Conservation (phyloP, 1,140 invertebrate genomes). For the Schmidtea mediterranea region DNA sequence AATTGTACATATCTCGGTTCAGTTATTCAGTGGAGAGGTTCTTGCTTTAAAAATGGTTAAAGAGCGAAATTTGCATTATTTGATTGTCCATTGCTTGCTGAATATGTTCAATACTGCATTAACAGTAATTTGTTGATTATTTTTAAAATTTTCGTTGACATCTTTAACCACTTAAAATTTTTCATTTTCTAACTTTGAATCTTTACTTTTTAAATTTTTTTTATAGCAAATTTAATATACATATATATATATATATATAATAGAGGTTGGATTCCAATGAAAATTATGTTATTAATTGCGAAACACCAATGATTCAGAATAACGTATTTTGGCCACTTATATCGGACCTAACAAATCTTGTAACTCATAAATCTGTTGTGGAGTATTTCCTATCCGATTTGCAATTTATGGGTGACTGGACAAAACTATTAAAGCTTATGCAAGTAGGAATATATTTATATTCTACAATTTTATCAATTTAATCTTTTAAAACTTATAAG, state of each 20-base stretch:
- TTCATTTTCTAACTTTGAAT: no score
- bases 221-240: no score
- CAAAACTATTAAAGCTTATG: neutral
- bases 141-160: neutral
- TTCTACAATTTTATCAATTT: neutral
- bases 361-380: neutral
- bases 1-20: constrained; percentile 82
- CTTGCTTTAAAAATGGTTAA: constrained; percentile 64
- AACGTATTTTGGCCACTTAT: constrained; percentile 1
- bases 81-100: constrained; percentile 2
- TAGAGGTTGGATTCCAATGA: neutral
- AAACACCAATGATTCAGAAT: neutral
- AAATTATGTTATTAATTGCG: neutral
- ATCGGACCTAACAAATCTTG: neutral
- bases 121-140: neutral
- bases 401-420: neutral
- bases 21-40: constrained; percentile 69
- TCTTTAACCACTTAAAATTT: no score
- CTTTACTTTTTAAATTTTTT: no score
- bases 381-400: neutral
- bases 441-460: neutral
- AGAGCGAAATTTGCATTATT: constrained; percentile 25
- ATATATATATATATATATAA: no score
- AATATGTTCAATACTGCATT: neutral
- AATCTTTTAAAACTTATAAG: neutral